Conservation (phyloP, 2,113 vertebrate genomes). For the Chaetura pelagica region DNA sequence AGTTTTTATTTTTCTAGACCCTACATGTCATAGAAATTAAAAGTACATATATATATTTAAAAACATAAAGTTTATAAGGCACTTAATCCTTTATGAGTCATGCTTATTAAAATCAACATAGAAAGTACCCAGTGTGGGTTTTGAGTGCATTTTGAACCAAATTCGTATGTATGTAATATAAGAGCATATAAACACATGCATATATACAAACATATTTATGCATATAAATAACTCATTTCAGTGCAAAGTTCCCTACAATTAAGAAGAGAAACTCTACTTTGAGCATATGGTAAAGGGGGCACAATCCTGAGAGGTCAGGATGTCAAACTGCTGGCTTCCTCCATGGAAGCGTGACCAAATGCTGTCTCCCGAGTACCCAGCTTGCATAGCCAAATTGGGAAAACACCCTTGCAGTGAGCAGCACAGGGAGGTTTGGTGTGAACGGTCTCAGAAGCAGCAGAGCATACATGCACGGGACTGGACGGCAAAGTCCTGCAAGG, state of each 20-base stretch:
- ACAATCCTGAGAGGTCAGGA: not conserved
- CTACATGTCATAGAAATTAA: not conserved
- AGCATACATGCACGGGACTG: rapidly evolving
- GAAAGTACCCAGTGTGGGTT: not conserved
- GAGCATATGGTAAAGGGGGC: not conserved
- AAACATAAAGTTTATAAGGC: not conserved
- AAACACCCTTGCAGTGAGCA: not conserved
- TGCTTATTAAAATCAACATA: slow-evolving; percentile 35
- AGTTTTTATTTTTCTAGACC: not conserved
- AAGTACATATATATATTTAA: not conserved
- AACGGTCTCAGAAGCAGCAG: not conserved
- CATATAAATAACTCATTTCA: not conserved
- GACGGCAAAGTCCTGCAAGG: not conserved
- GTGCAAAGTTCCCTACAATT: not conserved
- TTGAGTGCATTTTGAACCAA: slow-evolving; percentile 29
- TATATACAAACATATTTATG: not conserved
- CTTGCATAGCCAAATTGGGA: not conserved
- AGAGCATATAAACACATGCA: not conserved
- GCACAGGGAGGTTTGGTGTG: not conserved
- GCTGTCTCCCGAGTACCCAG: rapidly evolving
- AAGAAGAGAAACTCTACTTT: slow-evolving; percentile 25
- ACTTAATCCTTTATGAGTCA: slow-evolving; percentile 24
- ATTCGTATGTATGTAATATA: not conserved
- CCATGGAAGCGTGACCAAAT: not conserved
- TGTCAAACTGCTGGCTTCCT: not conserved